A percentile compares a stretch with the other conserved stretches of the same genome.
phyloP scores from a whole-genome alignment of 2,797 vertebrate genomes.

The Macrochelys suwanniensis region DNA sequence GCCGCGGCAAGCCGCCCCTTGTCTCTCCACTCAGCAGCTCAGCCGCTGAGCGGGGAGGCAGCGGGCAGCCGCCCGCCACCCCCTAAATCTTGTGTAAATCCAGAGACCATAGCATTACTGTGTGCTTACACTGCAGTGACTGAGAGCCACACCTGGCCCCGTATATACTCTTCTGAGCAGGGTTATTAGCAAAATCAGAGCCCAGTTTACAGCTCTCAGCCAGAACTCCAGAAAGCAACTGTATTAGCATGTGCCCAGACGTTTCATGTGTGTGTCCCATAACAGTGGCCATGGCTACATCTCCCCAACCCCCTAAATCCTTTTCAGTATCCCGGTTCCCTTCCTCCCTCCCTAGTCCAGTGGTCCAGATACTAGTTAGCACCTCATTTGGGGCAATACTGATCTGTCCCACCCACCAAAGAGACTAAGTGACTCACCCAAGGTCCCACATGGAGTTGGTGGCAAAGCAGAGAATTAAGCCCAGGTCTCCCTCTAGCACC shows the following conservation, averaged over 20 bases:
- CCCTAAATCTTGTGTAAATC: neutral
- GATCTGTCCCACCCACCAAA: no score
- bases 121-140: neutral
- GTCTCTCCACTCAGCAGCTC: no score
- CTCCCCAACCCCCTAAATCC: neutral
- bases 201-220: neutral
- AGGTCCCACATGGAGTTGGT: neutral
- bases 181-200: neutral
- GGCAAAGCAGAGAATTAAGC: neutral
- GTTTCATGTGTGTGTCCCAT: no score
- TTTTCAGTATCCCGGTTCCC: neutral
- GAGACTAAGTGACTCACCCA: neutral
- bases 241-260: neutral
- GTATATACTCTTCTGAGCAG: neutral
- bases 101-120: neutral
- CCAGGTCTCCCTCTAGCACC: neutral
- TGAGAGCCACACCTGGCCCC: neutral
- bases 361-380: neutral
- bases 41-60: no score
- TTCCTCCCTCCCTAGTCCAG: neutral
- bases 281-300: no score
- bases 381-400: no score
- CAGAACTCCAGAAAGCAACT: neutral
- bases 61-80: no score
- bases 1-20: no score